Conservation (phyloP, 2,888 invertebrate species). For the Therioaphis trifolii region DNA sequence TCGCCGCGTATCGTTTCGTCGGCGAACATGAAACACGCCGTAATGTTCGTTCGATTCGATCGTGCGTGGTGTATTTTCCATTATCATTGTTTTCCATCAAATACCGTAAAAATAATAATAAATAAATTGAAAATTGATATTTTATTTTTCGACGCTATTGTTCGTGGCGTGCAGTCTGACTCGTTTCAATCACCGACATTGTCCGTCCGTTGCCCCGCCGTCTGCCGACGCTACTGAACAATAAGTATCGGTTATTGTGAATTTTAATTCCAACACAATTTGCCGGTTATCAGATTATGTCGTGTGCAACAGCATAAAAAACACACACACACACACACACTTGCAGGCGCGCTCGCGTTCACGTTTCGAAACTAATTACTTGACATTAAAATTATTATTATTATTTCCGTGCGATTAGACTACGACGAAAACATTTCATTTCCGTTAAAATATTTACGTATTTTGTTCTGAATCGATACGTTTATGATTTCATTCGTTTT, state of each 20-base stretch:
- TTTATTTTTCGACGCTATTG: not conserved
- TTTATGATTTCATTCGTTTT: not conserved
- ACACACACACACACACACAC: not conserved
- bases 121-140: not conserved
- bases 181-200: not conserved
- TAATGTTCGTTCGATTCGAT: too few relatives aligned
- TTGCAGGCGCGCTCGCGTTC: not conserved
- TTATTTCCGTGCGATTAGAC: not conserved
- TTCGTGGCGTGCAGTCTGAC: slow-evolving; percentile 7
- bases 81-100: not conserved
- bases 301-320: not conserved
- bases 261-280: not conserved
- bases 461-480: not conserved
- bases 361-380: slow-evolving; percentile 5
- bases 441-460: slow-evolving; percentile 2
- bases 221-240: not conserved
- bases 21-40: too few relatives aligned
- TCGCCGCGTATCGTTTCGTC: too few relatives aligned
- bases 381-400: not conserved
- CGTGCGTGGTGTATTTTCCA: not conserved
- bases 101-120: too few relatives aligned
- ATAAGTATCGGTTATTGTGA: not conserved
- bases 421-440: slow-evolving; percentile 1
- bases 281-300: not conserved
- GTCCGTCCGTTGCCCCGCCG: not conserved